Percentiles rank a stretch among this genome's conserved stretches.
These are phyloP conservation scores for Pteropus rufus DNA, from an alignment of 2,797 vertebrate species.

Conservation along the genomic window DNA sequence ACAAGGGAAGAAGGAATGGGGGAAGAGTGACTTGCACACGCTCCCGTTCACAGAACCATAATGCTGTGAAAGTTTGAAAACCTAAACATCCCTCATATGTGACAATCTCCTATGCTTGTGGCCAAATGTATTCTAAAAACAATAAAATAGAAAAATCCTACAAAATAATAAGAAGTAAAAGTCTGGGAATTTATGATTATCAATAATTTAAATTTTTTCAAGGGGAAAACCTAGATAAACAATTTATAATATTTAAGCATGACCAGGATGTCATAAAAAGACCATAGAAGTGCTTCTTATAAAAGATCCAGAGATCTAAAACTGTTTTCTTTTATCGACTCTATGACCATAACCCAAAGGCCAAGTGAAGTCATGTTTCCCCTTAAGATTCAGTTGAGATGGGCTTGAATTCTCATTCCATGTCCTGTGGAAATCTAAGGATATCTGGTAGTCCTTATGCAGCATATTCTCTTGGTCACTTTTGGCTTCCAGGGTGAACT, in stretches of 20 bases:
- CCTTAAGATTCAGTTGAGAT: neutral
- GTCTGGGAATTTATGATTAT: neutral
- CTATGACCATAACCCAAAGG: neutral
- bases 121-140: neutral
- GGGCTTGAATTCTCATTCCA: neutral
- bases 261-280: neutral
- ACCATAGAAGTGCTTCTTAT: neutral
- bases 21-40: too few relatives aligned
- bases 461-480: accelerated
- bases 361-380: neutral
- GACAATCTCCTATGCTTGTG: neutral
- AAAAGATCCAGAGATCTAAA: neutral
- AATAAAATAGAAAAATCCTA: neutral
- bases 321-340: neutral
- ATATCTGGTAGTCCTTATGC: neutral
- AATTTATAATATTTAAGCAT: neutral
- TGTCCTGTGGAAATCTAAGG: neutral
- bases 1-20: neutral
- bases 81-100: neutral
- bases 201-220: slow-evolving; percentile 6
- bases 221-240: neutral
- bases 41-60: neutral
- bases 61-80: neutral
- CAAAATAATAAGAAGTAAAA: neutral
- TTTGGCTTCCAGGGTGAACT: neutral